These are phyloP conservation scores for Ormyrus thymus DNA, from an alignment of 2,888 invertebrate species.

Conservation along the genomic window DNA sequence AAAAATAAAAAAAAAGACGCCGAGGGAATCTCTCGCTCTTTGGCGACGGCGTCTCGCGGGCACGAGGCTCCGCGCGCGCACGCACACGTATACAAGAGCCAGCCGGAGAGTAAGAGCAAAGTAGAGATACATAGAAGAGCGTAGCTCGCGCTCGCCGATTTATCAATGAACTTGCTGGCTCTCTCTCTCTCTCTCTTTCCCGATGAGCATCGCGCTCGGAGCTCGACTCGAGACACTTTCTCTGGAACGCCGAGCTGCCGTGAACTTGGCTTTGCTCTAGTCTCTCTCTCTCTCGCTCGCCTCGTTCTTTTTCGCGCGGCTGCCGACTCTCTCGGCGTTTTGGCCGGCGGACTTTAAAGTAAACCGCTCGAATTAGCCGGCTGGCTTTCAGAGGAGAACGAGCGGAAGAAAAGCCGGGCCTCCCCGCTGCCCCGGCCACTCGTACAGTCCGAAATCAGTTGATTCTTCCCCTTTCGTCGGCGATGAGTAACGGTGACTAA, in stretches of 20 bases:
- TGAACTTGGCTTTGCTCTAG: constrained; percentile 9
- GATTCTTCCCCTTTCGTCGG: neutral
- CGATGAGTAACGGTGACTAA: constrained; percentile 48
- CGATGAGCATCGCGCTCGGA: constrained; percentile 17
- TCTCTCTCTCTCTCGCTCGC: too few relatives aligned
- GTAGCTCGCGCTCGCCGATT: constrained; percentile 7
- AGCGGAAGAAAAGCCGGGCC: too few relatives aligned
- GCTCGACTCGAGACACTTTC: constrained; percentile 17
- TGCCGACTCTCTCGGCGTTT: too few relatives aligned
- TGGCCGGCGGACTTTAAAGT: too few relatives aligned
- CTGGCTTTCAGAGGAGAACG: too few relatives aligned
- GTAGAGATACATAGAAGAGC: neutral
- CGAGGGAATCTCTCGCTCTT: too few relatives aligned
- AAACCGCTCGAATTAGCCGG: too few relatives aligned
- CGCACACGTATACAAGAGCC: neutral
- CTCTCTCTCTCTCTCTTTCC: neutral
- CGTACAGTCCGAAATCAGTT: too few relatives aligned
- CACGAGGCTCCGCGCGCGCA: neutral
- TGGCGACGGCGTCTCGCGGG: neutral
- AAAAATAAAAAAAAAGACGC: too few relatives aligned
- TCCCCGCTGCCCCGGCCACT: too few relatives aligned
- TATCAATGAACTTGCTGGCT: constrained; percentile 37
- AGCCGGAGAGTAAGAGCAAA: neutral
- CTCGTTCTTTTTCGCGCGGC: too few relatives aligned
- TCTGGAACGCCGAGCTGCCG: constrained; percentile 1